phyloP scores from a whole-genome alignment of 2,888 invertebrate genomes.

The Drosophila heteroneura region DNA sequence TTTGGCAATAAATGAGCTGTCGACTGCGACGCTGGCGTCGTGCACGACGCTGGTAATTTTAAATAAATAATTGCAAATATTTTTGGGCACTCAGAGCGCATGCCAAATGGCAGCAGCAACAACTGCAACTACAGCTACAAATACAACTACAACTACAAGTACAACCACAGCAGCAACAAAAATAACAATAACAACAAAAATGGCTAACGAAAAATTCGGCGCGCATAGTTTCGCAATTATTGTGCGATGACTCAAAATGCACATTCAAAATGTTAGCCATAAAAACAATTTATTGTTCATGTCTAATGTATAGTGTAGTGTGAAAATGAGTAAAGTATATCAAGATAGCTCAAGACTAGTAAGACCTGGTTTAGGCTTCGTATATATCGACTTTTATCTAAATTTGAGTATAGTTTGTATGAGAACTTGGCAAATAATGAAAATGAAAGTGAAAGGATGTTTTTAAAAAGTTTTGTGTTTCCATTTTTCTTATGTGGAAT shows the following conservation, averaged over 20 bases:
- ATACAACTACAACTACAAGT: conserved; percentile 6
- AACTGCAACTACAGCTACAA: conserved; percentile 16
- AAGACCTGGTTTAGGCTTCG: not conserved
- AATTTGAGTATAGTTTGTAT: not conserved
- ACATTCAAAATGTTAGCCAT: conserved; percentile 64
- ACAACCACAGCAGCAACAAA: conserved; percentile 11
- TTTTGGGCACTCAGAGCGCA: conserved; percentile 77
- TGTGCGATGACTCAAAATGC: conserved; percentile 73
- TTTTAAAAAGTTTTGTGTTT: not conserved
- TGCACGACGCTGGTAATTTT: conserved; percentile 52
- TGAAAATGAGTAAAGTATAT: not conserved
- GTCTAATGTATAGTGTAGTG: conserved; percentile 1
- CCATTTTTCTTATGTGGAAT: not conserved
- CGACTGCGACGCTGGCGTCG: conserved; percentile 39
- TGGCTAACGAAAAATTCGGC: conserved; percentile 50
- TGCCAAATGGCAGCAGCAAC: conserved; percentile 63
- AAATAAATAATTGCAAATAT: conserved; percentile 80
- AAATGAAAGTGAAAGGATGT: not conserved
- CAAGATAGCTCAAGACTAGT: not conserved
- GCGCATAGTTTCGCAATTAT: conserved; percentile 78
- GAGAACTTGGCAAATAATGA: not conserved
- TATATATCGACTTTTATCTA: no score
- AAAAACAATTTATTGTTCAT: conserved; percentile 48
- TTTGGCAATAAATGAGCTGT: conserved; percentile 61
- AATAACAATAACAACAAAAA: conserved; percentile 41